Percentiles rank a stretch among this genome's conserved stretches.
phyloP scores from a whole-genome alignment of 2,113 vertebrate genomes.

The Halcyon senegalensis region DNA sequence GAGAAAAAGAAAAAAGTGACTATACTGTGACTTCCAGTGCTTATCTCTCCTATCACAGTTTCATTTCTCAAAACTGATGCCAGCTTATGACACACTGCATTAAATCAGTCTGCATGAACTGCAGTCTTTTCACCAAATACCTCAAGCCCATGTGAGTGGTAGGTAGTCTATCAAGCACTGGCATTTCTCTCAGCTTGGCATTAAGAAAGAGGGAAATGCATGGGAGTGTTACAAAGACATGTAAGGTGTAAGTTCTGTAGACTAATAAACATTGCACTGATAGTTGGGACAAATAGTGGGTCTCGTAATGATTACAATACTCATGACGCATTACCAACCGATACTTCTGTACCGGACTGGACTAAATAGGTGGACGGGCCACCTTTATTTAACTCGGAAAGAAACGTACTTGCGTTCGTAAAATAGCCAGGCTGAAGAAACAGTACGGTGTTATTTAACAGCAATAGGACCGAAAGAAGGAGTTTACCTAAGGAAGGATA shows the following conservation, averaged over 20 bases:
- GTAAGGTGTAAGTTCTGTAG: neutral
- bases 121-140: neutral
- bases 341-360: no score
- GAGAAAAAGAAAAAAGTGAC: neutral
- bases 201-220: neutral
- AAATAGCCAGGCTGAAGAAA: neutral
- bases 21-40: rapidly evolving
- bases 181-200: neutral
- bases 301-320: no score
- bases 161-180: neutral
- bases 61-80: neutral
- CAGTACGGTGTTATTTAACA: neutral
- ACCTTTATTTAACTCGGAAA: no score
- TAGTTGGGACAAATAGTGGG: no score
- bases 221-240: neutral
- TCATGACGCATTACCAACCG: no score
- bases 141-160: neutral
- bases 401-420: no score
- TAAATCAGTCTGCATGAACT: neutral
- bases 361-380: no score
- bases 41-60: neutral
- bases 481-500: neutral
- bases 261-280: no score
- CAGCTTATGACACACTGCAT: neutral
- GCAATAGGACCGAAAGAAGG: neutral